Evolutionary conservation across 2,888 invertebrate species (phyloP).

Genomic region (Cataglyphis altisquamis): DNA sequence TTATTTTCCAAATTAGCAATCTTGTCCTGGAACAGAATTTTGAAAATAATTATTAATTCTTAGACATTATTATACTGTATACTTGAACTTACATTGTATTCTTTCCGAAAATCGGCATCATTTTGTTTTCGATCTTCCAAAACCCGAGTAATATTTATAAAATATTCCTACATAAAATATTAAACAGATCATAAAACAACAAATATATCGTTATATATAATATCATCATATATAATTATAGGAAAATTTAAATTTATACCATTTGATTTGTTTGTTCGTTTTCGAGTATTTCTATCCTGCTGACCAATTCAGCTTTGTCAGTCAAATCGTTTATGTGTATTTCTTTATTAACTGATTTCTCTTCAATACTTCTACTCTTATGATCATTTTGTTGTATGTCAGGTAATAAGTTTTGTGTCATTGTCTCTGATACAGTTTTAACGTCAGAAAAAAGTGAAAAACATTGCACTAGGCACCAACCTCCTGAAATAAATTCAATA

Average conservation of each 20-base stretch:
- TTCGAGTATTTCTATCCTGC: constrained; percentile 78
- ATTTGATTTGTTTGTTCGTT: constrained; percentile 64
- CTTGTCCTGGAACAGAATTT: constrained; percentile 72
- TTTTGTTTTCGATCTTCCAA: constrained; percentile 69
- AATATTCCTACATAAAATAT: constrained; percentile 70
- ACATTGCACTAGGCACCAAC: constrained; percentile 72
- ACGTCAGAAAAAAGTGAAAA: constrained; percentile 55
- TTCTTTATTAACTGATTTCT: constrained; percentile 64
- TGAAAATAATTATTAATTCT: constrained; percentile 15
- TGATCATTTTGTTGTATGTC: neutral
- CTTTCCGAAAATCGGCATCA: constrained; percentile 68
- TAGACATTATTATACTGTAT: constrained; percentile 16
- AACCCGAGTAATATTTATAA: constrained; percentile 71
- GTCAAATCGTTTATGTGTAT: constrained; percentile 55
- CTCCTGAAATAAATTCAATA: constrained; percentile 76
- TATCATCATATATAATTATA: neutral
- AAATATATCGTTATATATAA: neutral
- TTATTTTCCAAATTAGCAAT: constrained; percentile 70
- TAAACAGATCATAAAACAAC: constrained; percentile 3
- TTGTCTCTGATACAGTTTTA: neutral
- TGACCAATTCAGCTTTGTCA: constrained; percentile 70
- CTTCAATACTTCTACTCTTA: constrained; percentile 3
- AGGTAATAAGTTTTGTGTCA: constrained; percentile 11
- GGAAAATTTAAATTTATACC: constrained; percentile 63
- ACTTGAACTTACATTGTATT: constrained; percentile 73